Evolutionary conservation across 35 echinoderm and acorn worm species (phyloP).

Genomic region (Diadema setosum): DNA sequence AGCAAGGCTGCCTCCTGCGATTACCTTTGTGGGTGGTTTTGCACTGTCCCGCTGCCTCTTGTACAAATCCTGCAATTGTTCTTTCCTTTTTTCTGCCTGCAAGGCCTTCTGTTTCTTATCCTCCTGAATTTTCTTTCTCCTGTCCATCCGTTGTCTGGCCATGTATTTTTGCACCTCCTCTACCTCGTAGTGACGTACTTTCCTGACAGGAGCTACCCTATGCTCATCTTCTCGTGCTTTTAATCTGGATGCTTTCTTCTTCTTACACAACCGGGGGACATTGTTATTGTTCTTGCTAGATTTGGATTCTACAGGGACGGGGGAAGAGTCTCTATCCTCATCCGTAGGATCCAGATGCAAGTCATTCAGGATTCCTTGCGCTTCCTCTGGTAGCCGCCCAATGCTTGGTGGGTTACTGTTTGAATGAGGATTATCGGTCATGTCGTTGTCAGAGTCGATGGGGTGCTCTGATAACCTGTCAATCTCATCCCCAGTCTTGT

Average conservation of each 20-base stretch:
- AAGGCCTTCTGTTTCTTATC: conserved; percentile 40
- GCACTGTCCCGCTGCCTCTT: conserved; percentile 85
- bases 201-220: not conserved
- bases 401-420: not conserved
- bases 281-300: conserved; percentile 31
- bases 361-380: conserved; percentile 80
- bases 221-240: not conserved
- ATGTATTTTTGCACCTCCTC: conserved; percentile 90
- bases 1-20: not conserved
- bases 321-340: conserved; percentile 25
- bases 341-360: conserved; percentile 58
- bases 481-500: conserved; percentile 12
- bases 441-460: conserved; percentile 44
- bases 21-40: not conserved
- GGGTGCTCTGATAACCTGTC: conserved; percentile 31
- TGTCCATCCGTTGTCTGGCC: conserved; percentile 70
- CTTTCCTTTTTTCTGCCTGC: conserved; percentile 67
- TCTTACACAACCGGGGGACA: not conserved
- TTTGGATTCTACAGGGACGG: not conserved
- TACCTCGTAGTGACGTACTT: conserved; percentile 80
- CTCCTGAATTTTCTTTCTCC: conserved; percentile 80
- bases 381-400: conserved; percentile 57
- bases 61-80: conserved; percentile 73
- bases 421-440: not conserved
- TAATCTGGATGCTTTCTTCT: not conserved